Evolutionary conservation across 2,113 vertebrate species (phyloP), one percentile per base, ranked within the genome.

Genomic region (Rana temporaria): DNA sequence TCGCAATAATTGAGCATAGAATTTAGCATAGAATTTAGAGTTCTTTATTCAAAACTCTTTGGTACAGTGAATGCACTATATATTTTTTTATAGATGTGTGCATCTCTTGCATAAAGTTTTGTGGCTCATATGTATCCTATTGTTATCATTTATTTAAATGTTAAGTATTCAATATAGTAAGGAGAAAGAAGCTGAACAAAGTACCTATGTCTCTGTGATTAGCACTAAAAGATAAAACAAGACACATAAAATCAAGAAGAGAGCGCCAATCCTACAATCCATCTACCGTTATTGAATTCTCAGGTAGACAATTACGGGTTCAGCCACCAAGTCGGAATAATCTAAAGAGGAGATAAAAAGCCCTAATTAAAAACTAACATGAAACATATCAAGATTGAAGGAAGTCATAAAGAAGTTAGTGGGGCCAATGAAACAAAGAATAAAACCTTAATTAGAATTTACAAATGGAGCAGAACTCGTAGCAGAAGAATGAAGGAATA

Each of bases 361-460:
- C 53, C 71, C 38, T 68, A 82, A 74, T 82, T 82, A 82, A 82
- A 75, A 82, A 75, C 70, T 42, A 66, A 82, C 71, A 82, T 56
- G 71, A 75, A 82, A 75, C 71, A 82, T 82, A 82, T 74, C 70
- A 74, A 73, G 79, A 74, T 74, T 66, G 63, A 82, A 82, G 20
- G 62, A 67, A 75, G 52, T 63, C 63, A 65, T 82, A 82, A 82
- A 82, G 79, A 67, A 82, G 71, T 82, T 75, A 82, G 79, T 67
- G 16, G 52, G 56, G 62, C 52, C 71, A 52, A 60, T 82, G 71
- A 75, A 82, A 74, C 64, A 82, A 73, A 66, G 63, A 30, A 75
- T 67, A 74, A 82, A 82, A 82, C 79, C 79, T 82, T 82, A 74
- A 82, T 82, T 82, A 82, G 79, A 74, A 52, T 74, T 74, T 72